Percentiles rank a stretch among this genome's conserved stretches.
phyloP scores from a whole-genome alignment of 53 echinoderm and acorn worm species.

The Antedon mediterranea region DNA sequence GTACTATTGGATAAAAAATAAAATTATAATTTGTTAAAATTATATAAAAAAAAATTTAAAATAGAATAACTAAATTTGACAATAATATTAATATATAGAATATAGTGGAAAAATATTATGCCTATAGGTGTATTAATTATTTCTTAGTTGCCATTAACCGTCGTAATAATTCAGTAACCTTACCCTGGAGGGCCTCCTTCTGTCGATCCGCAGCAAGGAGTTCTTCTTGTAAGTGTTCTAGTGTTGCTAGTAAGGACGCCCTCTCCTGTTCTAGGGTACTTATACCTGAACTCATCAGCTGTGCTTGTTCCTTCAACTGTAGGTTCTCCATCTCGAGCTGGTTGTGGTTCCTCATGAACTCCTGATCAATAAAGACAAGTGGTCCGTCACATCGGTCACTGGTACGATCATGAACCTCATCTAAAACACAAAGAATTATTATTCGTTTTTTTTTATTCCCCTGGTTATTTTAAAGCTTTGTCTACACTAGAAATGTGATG shows the following conservation, averaged over 20 bases:
- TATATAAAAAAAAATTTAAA: too few species aligned
- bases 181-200: slow-evolving; percentile 33
- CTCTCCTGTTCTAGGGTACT: slow-evolving; percentile 73
- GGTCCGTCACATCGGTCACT: background rate
- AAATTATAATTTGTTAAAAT: too few species aligned
- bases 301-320: slow-evolving; percentile 28
- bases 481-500: too few species aligned
- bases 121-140: too few species aligned
- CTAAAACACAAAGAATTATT: background rate
- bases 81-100: too few species aligned
- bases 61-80: too few species aligned
- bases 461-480: too few species aligned
- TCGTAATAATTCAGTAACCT: slow-evolving; percentile 31
- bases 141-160: background rate
- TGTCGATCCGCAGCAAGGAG: slow-evolving; percentile 63
- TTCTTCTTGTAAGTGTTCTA: slow-evolving; percentile 88
- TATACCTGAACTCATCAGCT: slow-evolving; percentile 59
- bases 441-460: too few species aligned
- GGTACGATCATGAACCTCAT: background rate
- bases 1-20: too few species aligned
- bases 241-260: slow-evolving; percentile 54
- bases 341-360: background rate
- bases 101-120: too few species aligned
- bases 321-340: slow-evolving; percentile 35
- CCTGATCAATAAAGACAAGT: background rate